Evolutionary conservation across 2,888 invertebrate genomes (phyloP).

Genomic region (Eulithis testata): DNA sequence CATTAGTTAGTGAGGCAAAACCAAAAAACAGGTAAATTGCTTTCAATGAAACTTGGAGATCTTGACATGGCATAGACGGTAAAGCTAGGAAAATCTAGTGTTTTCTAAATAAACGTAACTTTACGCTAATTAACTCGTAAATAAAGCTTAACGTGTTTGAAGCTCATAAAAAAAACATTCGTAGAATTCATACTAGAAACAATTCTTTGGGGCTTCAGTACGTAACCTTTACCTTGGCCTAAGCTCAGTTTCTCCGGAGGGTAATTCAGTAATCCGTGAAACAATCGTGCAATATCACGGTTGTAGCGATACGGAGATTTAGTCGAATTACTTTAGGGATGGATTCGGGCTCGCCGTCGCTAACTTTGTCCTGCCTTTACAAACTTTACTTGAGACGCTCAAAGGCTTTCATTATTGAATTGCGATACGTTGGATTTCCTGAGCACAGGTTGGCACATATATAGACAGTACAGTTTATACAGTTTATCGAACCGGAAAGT

Average conservation of each 20-base stretch:
- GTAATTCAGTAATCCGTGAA: conserved; percentile 34
- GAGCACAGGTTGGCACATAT: background rate
- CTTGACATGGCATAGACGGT: too few relatives aligned
- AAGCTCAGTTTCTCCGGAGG: conserved; percentile 16
- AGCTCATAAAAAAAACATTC: background rate
- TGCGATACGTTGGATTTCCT: conserved; percentile 8
- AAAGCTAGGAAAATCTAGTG: too few relatives aligned
- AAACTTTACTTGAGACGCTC: conserved; percentile 23
- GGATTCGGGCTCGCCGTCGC: conserved; percentile 11
- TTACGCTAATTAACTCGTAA: background rate
- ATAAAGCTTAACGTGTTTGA: background rate
- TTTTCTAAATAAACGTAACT: too few relatives aligned
- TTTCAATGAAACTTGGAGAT: too few relatives aligned
- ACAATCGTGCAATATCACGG: conserved; percentile 27
- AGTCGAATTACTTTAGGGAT: conserved; percentile 20
- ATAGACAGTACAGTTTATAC: too few relatives aligned
- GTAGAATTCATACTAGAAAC: background rate
- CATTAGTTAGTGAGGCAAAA: too few relatives aligned
- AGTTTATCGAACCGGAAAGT: too few relatives aligned
- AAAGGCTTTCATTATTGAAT: conserved; percentile 21
- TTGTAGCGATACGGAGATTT: conserved; percentile 20
- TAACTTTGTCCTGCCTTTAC: conserved; percentile 23
- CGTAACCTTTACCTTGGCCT: conserved; percentile 17
- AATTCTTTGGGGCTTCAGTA: background rate
- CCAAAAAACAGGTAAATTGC: too few relatives aligned